Conservation (phyloP, 2,797 vertebrate species). For the Chaetodon trifasciatus region DNA sequence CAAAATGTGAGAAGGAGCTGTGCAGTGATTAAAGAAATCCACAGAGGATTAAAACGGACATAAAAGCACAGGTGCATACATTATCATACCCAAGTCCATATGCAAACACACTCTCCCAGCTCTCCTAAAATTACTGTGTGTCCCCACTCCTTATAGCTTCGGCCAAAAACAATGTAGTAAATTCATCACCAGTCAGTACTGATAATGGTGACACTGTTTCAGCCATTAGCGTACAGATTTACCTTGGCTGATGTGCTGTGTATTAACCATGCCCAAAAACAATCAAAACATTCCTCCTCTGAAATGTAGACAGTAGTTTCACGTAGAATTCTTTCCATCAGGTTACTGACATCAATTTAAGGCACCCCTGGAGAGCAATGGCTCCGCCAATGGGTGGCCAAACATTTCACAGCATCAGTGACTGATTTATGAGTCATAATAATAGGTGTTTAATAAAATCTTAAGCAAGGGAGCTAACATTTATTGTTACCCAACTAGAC, state of each 20-base stretch:
- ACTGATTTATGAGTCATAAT: not conserved
- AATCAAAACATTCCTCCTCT: conserved; percentile 50
- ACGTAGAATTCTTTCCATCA: conserved; percentile 63
- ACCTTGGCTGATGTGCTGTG: conserved; percentile 57
- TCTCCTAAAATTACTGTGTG: conserved; percentile 11
- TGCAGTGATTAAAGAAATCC: conserved; percentile 16
- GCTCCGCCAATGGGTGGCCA: no score
- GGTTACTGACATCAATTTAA: conserved; percentile 48
- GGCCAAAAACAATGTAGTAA: conserved; percentile 54
- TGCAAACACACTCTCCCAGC: conserved; percentile 7
- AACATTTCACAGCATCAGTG: not conserved
- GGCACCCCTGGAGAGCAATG: conserved; percentile 7
- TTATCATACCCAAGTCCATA: conserved; percentile 20
- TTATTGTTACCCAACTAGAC: conserved; percentile 79
- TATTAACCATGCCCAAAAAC: conserved; percentile 54
- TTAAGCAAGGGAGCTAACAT: not conserved
- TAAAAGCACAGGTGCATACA: conserved; percentile 1
- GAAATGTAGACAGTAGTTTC: conserved; percentile 48
- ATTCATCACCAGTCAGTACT: conserved; percentile 51
- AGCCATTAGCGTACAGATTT: conserved; percentile 64
- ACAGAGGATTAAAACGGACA: not conserved
- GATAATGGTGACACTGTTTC: conserved; percentile 70
- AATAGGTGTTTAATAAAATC: not conserved
- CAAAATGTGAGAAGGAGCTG: conserved; percentile 20
- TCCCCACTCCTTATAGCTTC: conserved; percentile 11